Evolutionary conservation across 2,888 invertebrate genomes (phyloP).

Genomic region (Drosophila percnosoma): DNA sequence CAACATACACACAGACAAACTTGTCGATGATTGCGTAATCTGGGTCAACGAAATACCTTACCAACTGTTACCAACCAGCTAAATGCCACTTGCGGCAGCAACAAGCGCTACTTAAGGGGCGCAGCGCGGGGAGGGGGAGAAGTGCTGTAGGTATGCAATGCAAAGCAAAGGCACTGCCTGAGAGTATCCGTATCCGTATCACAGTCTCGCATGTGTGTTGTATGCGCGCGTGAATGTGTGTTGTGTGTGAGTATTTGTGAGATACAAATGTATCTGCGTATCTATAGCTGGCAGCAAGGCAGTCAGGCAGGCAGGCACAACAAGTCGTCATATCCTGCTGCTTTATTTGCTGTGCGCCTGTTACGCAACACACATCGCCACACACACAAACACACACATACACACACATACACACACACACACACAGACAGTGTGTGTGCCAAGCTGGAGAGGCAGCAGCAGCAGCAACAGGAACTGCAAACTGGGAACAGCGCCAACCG

Average conservation of each 20-base stretch:
- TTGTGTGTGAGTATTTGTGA: conserved; percentile 39
- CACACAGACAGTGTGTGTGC: conserved; percentile 21
- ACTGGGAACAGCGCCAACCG: conserved; percentile 31
- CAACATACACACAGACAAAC: background rate
- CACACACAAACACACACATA: conserved; percentile 69
- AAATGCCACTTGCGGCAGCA: conserved; percentile 46
- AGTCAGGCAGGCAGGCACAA: conserved; percentile 32
- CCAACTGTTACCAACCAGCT: conserved; percentile 12
- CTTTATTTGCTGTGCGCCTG: conserved; percentile 69
- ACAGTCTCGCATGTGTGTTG: conserved; percentile 2
- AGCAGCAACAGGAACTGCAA: conserved; percentile 26
- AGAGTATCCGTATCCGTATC: conserved; percentile 26
- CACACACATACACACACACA: conserved; percentile 10
- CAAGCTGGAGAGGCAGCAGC: conserved; percentile 11
- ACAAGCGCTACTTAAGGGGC: conserved; percentile 33
- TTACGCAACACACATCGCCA: conserved; percentile 69
- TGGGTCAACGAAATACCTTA: conserved; percentile 67
- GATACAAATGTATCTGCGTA: conserved; percentile 69
- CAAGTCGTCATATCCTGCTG: conserved; percentile 52
- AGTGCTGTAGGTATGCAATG: conserved; percentile 11
- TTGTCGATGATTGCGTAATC: conserved; percentile 70
- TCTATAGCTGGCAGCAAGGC: conserved; percentile 29
- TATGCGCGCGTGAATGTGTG: conserved; percentile 29
- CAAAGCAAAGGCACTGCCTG: conserved; percentile 34
- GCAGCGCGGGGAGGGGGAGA: background rate